Base-by-base conservation (phyloP, 2,113 vertebrate genomes). In the Tychaedon coryphoeus region DNA sequence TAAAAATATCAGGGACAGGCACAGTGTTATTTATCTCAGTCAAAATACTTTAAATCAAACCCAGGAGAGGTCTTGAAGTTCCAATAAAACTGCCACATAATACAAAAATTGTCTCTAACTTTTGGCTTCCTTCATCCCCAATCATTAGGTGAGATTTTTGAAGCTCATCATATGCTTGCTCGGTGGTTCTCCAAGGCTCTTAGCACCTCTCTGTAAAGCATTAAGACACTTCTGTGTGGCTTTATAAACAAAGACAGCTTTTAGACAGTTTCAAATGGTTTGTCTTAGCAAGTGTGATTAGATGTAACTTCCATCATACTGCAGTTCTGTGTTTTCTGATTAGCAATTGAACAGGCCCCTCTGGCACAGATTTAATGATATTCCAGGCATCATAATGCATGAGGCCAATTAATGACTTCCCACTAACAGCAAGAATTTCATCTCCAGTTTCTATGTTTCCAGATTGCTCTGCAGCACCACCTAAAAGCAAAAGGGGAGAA, bases 341-440 rank as follows among this genome's bases (percentile, higher is more conserved):
- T 11, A 99, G 94, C 61, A 99, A 93, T 29, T 98, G 98, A 82
- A 99, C 99, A 18, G 98, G 98, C 12, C 99, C 99, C 83, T 99
- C 98, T 8, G 98, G 97, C 50, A 98, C 98, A 40, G 98, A 98
- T 96, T 99, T 99, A 96, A 99, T 98, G 54, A 99, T 97, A 92
- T 98, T 99, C 99, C 99, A 99, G 95, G 99, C 99, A 38, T 99
- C 99, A 0, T 98, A 99, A 97, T 99, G 98, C 98, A 98, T 97
- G 81, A 99, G 98, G 56, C 99, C 99, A 70, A 98, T 97, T 88
- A 99, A 95, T 18, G 98, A 98, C 56, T 98, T 98, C n/a, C 99
- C 98, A 19, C 99, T 99, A 85, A 99, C 97, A 51, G 98, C 98
- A 86, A 99, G 97, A 87, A 99, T 98, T 97, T 99, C 98, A 92